Conservation (phyloP, 1,140 invertebrate species). For the Apis florea region DNA sequence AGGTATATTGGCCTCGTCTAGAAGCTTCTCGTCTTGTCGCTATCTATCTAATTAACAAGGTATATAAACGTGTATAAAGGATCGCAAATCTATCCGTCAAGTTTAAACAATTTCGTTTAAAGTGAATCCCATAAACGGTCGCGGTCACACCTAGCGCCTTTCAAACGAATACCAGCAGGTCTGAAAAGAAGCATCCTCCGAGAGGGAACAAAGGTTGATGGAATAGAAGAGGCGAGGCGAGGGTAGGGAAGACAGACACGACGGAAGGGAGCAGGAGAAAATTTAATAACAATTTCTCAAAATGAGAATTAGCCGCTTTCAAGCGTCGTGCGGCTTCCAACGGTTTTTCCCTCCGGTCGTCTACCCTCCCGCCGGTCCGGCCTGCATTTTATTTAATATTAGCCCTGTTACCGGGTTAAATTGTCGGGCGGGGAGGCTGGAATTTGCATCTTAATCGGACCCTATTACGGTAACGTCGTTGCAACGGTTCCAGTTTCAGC, state of each 20-base stretch:
- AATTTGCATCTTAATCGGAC: constrained; percentile 79
- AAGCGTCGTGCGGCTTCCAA: constrained; percentile 48
- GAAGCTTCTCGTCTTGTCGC: too few relatives aligned
- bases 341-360: not conserved
- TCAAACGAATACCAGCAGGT: not conserved
- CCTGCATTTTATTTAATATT: constrained; percentile 74
- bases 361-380: constrained; percentile 15
- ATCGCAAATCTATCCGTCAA: too few relatives aligned
- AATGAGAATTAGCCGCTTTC: constrained; percentile 74
- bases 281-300: constrained; percentile 76
- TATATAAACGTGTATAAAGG: too few relatives aligned
- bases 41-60: too few relatives aligned
- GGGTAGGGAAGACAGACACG: constrained; percentile 38
- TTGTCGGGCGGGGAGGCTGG: constrained; percentile 68
- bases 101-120: too few relatives aligned
- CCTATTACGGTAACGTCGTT: constrained; percentile 76
- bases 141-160: not conserved
- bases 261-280: constrained; percentile 50
- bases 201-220: not conserved
- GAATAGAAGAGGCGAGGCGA: not conserved
- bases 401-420: constrained; percentile 73
- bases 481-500: constrained; percentile 52
- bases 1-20: too few relatives aligned
- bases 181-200: not conserved
- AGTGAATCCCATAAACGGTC: not conserved